Base-by-base conservation (phyloP, 2,797 vertebrate species). In the Cottoperca gobio region DNA sequence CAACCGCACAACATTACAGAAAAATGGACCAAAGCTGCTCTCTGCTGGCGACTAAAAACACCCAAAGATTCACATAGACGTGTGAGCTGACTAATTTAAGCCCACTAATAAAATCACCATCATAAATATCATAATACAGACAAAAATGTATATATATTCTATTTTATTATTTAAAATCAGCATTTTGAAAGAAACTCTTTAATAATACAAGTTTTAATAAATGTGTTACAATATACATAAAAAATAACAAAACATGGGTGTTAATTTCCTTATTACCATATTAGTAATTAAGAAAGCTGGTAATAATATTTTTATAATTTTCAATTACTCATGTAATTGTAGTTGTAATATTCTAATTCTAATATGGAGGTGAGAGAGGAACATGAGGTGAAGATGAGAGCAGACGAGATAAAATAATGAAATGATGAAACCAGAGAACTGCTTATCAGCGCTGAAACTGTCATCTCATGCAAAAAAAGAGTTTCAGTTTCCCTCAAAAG, bases 1-100 rank as follows among this genome's bases (percentile, higher is more conserved):
- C 9, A 37, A 31, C 43, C 82, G 37, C 5, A 52, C 87, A 86
- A 31, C 11, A 10, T 42, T 35, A 28, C 13, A 61, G 42, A 26
- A 28, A n/a, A 48, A 31, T 9, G n/a, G 35, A 13, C 8, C 2
- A n/a, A 39, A 6, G 5, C 19, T 37, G 17, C 11, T 33, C 14
- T 26, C 2, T 24, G 26, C 19, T 3, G 9, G 16, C 2, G 31
- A 42, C 9, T 0, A 45, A 12, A 16, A 6, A 31, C 14, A 28
- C 10, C 3, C 17, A 28, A 4, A 45, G 26, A 53, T 17, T 55
- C 5, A 57, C 11, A 4, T 26, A 28, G n/a, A 45, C 43, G 39
- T 49, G 11, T 23, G 11, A 23, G 23, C 12, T 21, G 12, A 24
- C 0, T 31, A 7, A 33, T 33, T 8, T 8, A 31, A 33, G 49